Evolutionary conservation across 2,888 invertebrate genomes (phyloP).

Genomic region (Synanthedon tipuliformis): DNA sequence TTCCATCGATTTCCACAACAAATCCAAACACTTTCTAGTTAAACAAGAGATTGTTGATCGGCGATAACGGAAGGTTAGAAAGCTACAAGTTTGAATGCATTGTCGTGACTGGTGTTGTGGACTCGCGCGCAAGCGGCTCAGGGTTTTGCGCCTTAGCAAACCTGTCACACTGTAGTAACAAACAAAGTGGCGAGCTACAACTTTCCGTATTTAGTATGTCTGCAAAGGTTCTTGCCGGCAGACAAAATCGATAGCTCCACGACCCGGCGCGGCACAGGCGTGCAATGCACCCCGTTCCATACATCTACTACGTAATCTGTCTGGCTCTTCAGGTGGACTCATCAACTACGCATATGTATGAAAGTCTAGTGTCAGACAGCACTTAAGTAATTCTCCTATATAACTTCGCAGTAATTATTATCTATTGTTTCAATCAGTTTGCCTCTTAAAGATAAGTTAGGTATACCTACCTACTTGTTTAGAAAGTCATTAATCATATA

Average conservation of each 20-base stretch:
- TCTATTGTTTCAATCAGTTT: too few relatives aligned
- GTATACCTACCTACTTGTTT: too few relatives aligned
- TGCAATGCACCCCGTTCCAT: slow-evolving; percentile 24
- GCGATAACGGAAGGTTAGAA: slow-evolving; percentile 30
- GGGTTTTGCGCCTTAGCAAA: slow-evolving; percentile 12
- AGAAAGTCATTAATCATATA: too few relatives aligned
- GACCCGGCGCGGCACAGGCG: slow-evolving; percentile 26
- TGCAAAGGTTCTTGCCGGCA: slow-evolving; percentile 18
- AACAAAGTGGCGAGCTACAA: slow-evolving; percentile 20
- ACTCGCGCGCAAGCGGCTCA: not conserved
- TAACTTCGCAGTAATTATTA: too few relatives aligned
- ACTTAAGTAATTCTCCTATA: too few relatives aligned
- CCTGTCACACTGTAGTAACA: not conserved
- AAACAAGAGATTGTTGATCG: slow-evolving; percentile 16
- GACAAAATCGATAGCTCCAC: slow-evolving; percentile 57
- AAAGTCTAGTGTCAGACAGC: too few relatives aligned
- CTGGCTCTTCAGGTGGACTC: too few relatives aligned
- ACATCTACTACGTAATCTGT: too few relatives aligned
- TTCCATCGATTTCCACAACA: not conserved
- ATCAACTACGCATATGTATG: too few relatives aligned
- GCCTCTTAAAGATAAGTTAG: too few relatives aligned
- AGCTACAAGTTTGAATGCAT: slow-evolving; percentile 35
- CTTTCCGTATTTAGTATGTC: slow-evolving; percentile 43
- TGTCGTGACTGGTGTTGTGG: slow-evolving; percentile 36
- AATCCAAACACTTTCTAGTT: slow-evolving; percentile 16